Conservation (phyloP, 2,797 vertebrate genomes). For the Hemibagrus guttatus region DNA sequence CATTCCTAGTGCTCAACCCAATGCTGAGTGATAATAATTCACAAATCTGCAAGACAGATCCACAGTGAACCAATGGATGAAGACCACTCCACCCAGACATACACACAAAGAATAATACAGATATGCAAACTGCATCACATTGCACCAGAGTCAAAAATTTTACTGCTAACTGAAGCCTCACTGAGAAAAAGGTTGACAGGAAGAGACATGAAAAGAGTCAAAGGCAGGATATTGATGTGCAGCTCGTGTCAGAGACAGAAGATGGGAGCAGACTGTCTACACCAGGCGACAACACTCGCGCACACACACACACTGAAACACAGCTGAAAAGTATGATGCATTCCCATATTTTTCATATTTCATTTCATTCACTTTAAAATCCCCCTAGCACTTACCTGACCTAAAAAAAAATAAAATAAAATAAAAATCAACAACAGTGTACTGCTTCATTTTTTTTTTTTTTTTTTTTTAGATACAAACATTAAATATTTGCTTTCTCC, state of each 20-base stretch:
- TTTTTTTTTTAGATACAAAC: no score
- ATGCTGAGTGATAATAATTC: neutral
- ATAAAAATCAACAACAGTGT: neutral
- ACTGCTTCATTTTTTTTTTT: neutral
- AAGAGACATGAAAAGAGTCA: neutral
- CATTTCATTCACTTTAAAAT: neutral
- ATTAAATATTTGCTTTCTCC: neutral
- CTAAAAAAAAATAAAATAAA: neutral
- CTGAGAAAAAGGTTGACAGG: neutral
- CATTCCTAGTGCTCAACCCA: neutral
- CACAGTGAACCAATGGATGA: neutral
- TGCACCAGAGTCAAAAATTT: neutral
- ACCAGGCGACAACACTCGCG: neutral
- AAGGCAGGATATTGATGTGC: neutral
- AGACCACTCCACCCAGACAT: neutral
- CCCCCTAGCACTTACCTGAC: neutral
- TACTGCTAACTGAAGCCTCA: neutral
- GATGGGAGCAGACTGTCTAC: constrained; percentile 5
- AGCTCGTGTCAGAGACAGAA: neutral
- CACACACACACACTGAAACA: neutral
- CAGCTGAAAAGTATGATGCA: neutral
- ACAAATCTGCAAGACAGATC: neutral
- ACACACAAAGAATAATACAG: neutral
- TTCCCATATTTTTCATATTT: neutral
- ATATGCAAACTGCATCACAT: neutral